Percentiles rank a stretch among this genome's conserved stretches.
Conservation (phyloP, 30 jellyfish, hydroid and myxozoan genomes). For the Aurelia aurita complex sp. Pacific region DNA sequence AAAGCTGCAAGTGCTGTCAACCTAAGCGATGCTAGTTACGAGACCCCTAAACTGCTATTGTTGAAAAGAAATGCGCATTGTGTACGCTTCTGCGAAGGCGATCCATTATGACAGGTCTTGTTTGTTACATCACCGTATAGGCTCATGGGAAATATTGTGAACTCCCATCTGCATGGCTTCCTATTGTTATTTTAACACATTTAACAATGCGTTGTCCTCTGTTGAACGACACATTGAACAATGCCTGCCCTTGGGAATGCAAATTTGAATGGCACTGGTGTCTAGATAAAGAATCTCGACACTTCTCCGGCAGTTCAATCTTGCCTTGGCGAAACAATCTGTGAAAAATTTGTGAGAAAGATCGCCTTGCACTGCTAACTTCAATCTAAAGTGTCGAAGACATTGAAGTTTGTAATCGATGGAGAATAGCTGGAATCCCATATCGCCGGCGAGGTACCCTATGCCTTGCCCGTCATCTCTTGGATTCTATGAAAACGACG, state of each 20-base stretch:
- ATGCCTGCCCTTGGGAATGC: slow-evolving; percentile 78
- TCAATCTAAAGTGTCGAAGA: slow-evolving; percentile 60
- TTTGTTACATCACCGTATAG: slow-evolving; percentile 16
- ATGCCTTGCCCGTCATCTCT: slow-evolving; percentile 64
- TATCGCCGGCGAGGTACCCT: slow-evolving; percentile 68
- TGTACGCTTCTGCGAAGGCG: slow-evolving; percentile 30
- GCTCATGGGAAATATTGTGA: slow-evolving; percentile 24
- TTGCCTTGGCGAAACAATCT: slow-evolving; percentile 68
- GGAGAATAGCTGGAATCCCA: slow-evolving; percentile 85
- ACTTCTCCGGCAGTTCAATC: slow-evolving; percentile 71
- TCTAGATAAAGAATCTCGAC: slow-evolving; percentile 74
- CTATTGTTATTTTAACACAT: slow-evolving; percentile 67
- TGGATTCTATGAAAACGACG: slow-evolving; percentile 71
- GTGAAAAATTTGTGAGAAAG: slow-evolving; percentile 77
- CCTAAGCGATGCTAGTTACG: too few relatives aligned
- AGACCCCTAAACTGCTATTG: too few relatives aligned
- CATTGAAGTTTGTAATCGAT: slow-evolving; percentile 76
- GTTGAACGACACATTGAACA: slow-evolving; percentile 50
- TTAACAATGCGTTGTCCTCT: slow-evolving; percentile 35
- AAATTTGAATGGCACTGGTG: slow-evolving; percentile 62
- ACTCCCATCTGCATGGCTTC: slow-evolving; percentile 41
- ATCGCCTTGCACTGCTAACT: slow-evolving; percentile 78
- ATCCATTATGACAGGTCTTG: not conserved
- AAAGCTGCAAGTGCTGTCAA: too few relatives aligned
- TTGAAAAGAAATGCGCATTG: too few relatives aligned